Evolutionary conservation across 2,113 vertebrate species (phyloP).

Genomic region (cattle (Bos taurus)): ARS-UCD2.0 NC_037333.1:46513501-46514000

Average conservation of each 20-base stretch:
- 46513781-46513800: neutral
- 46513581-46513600: neutral
- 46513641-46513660: neutral
- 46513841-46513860: neutral
- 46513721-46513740: neutral
- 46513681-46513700: neutral
- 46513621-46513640: neutral
- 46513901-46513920: neutral
- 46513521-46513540: neutral
- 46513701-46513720: fast-evolving
- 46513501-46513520: neutral
- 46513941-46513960: neutral
- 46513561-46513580: neutral
- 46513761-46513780: neutral
- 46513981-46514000: too few species aligned
- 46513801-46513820: neutral
- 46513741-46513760: neutral
- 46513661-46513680: fast-evolving
- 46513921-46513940: neutral
- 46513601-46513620: neutral
- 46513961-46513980: neutral
- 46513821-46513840: neutral
- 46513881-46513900: too few species aligned
- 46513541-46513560: neutral
- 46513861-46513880: neutral